phyloP scores from a whole-genome alignment of 2,888 invertebrate genomes.

The Sepiola atlantica region DNA sequence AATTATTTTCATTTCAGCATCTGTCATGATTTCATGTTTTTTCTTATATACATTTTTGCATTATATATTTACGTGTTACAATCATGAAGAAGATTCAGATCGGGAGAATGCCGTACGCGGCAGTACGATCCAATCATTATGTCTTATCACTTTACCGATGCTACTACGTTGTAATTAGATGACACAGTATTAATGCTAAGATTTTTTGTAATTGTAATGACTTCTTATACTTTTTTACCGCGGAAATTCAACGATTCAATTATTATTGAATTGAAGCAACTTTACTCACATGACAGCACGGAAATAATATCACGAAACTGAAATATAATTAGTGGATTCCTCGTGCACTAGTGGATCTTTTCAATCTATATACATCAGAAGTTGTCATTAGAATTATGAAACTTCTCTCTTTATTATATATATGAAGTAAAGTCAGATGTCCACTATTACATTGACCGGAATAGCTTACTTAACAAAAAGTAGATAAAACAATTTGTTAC shows the following conservation, averaged over 20 bases:
- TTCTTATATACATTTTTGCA: not conserved
- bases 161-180: not conserved
- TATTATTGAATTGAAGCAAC: not conserved
- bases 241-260: not conserved
- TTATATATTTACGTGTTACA: not conserved
- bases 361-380: no score
- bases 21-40: not conserved
- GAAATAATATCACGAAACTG: not conserved
- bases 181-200: not conserved
- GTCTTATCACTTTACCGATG: not conserved
- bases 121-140: not conserved
- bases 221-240: not conserved
- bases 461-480: no score
- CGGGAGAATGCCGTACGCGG: not conserved
- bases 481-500: no score
- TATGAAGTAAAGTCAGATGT: no score
- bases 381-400: no score
- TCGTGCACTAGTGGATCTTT: no score
- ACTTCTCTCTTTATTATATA: no score
- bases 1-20: slow-evolving; percentile 17
- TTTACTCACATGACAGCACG: not conserved
- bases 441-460: no score
- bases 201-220: not conserved
- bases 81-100: not conserved
- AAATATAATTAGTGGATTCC: not conserved